Evolutionary conservation across 2,113 vertebrate genomes (phyloP).

Genomic region (Myotis lucifugus): DNA sequence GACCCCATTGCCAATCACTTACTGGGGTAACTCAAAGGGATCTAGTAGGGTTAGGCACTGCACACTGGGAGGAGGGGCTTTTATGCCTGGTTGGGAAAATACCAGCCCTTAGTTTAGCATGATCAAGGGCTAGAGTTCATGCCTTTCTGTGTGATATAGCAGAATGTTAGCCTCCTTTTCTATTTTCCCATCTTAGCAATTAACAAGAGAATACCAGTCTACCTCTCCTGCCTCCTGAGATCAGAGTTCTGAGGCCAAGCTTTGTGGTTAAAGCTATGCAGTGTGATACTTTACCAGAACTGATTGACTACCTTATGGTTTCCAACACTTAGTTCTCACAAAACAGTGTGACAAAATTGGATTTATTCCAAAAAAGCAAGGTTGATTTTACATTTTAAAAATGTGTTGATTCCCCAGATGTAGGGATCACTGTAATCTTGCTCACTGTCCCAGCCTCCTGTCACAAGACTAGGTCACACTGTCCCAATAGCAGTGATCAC

Average conservation of each 20-base stretch:
- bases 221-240: not conserved
- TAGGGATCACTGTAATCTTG: not conserved
- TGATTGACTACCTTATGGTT: not conserved
- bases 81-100: not conserved
- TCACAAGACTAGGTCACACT: not conserved
- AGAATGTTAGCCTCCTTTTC: not conserved
- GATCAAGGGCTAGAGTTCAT: not conserved
- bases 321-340: not conserved
- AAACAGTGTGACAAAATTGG: not conserved
- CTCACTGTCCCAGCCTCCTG: not conserved
- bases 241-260: not conserved
- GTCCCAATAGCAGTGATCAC: not conserved
- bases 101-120: not conserved
- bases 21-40: not conserved
- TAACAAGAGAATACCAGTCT: not conserved
- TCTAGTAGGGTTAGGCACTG: not conserved
- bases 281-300: not conserved
- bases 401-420: not conserved
- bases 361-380: constrained; percentile 28
- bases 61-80: not conserved
- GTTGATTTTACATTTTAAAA: not conserved
- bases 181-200: not conserved
- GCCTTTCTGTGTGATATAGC: not conserved
- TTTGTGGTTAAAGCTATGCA: not conserved
- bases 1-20: not conserved